Percentiles rank a stretch among this genome's conserved stretches.
These are phyloP conservation scores for Caradrina kadenii DNA, from an alignment of 2,888 invertebrate species.

Conservation along the genomic window DNA sequence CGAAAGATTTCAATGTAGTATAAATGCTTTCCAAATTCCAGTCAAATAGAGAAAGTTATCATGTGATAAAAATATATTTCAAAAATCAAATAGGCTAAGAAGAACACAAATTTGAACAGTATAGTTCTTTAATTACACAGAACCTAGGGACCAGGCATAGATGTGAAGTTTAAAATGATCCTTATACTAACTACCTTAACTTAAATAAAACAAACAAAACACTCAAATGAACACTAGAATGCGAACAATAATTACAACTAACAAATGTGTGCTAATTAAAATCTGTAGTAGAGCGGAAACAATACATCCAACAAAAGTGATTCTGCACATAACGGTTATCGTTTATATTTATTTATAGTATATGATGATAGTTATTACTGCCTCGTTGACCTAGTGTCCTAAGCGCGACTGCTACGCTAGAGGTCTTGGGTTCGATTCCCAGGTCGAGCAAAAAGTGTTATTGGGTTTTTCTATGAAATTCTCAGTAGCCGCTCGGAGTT, in stretches of 20 bases:
- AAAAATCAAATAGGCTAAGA: too few species aligned
- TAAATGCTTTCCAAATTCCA: not conserved
- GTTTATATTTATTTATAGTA: conserved; percentile 8
- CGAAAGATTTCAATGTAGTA: not conserved
- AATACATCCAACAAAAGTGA: conserved; percentile 34
- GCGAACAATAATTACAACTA: conserved; percentile 15
- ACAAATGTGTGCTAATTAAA: conserved; percentile 36
- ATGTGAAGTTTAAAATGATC: too few species aligned
- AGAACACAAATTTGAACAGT: too few species aligned
- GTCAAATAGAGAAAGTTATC: not conserved
- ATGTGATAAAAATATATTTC: not conserved
- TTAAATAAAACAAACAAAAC: not conserved
- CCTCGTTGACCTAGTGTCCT: too few species aligned
- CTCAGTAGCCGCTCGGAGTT: too few species aligned
- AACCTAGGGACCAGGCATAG: too few species aligned
- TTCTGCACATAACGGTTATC: conserved; percentile 27
- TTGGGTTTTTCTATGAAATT: too few species aligned
- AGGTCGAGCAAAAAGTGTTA: too few species aligned
- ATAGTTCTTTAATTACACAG: too few species aligned
- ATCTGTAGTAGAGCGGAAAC: conserved; percentile 42
- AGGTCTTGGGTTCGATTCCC: too few species aligned
- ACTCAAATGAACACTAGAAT: conserved; percentile 5
- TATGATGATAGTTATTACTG: not conserved
- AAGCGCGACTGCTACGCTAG: too few species aligned
- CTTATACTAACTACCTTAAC: too few species aligned